phyloP scores from a whole-genome alignment of 1,140 invertebrate genomes.

The Triops longicaudatus region DNA sequence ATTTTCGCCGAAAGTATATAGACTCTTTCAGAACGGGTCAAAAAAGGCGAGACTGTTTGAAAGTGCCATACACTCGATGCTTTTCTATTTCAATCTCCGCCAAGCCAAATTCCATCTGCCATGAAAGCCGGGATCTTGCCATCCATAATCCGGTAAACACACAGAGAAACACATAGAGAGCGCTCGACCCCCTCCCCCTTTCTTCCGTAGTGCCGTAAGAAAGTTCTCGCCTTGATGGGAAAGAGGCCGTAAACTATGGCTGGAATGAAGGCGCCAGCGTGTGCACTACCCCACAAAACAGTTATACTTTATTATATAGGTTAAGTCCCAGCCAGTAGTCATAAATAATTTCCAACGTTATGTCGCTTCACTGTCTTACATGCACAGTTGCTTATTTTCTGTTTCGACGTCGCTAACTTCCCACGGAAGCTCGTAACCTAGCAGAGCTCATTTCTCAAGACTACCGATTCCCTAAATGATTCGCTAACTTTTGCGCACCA shows the following conservation, averaged over 20 bases:
- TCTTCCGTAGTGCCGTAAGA: background rate
- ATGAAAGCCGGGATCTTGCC: conserved; percentile 14
- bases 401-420: background rate
- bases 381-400: background rate
- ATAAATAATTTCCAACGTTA: background rate
- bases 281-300: background rate
- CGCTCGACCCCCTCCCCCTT: background rate
- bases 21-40: background rate
- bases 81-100: conserved; percentile 15
- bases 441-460: background rate
- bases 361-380: background rate
- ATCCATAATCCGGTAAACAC: conserved; percentile 3
- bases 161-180: background rate
- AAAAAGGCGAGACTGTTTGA: background rate
- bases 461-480: background rate
- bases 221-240: conserved; percentile 13
- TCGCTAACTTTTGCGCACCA: background rate
- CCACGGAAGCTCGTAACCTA: background rate
- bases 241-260: conserved; percentile 8
- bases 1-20: background rate
- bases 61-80: conserved; percentile 11
- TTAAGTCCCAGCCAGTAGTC: conserved; percentile 9
- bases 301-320: conserved; percentile 3
- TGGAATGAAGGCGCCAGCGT: conserved; percentile 13
- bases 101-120: conserved; percentile 14